Evolutionary conservation across 2,797 vertebrate genomes (phyloP).

Genomic region (Chrysocyon brachyurus): DNA sequence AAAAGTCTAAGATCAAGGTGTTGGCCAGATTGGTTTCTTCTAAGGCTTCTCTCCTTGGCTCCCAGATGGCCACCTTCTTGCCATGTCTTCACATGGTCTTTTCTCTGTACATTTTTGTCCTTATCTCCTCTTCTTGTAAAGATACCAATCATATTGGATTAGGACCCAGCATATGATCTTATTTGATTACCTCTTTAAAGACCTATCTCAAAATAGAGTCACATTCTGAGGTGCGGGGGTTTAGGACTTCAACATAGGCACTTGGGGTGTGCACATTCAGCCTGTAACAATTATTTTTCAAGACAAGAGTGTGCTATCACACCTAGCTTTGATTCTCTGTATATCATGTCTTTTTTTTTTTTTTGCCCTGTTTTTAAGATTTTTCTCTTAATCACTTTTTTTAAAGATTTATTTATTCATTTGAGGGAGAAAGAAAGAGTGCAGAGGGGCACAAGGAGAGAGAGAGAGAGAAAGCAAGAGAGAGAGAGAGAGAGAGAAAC

Average conservation of each 20-base stretch:
- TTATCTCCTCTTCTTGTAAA: background rate
- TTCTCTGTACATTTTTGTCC: background rate
- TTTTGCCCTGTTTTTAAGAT: background rate
- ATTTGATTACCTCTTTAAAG: background rate
- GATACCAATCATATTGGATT: background rate
- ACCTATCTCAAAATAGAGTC: background rate
- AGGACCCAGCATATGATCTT: background rate
- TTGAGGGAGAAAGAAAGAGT: background rate
- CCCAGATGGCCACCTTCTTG: background rate
- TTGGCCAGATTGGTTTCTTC: background rate
- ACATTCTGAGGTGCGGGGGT: background rate
- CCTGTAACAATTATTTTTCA: background rate
- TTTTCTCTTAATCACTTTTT: background rate
- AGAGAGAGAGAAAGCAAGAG: background rate
- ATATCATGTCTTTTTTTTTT: too few relatives aligned
- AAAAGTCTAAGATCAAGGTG: background rate
- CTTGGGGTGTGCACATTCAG: background rate
- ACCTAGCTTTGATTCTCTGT: too few relatives aligned
- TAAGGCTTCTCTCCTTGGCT: background rate
- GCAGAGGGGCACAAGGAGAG: background rate
- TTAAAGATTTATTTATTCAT: background rate
- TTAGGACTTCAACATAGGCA: background rate
- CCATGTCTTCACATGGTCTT: background rate
- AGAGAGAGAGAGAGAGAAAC: background rate
- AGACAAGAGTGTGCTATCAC: background rate